Evolutionary conservation across 2,888 invertebrate species (phyloP).

Genomic region (Tigriopus californicus): DNA sequence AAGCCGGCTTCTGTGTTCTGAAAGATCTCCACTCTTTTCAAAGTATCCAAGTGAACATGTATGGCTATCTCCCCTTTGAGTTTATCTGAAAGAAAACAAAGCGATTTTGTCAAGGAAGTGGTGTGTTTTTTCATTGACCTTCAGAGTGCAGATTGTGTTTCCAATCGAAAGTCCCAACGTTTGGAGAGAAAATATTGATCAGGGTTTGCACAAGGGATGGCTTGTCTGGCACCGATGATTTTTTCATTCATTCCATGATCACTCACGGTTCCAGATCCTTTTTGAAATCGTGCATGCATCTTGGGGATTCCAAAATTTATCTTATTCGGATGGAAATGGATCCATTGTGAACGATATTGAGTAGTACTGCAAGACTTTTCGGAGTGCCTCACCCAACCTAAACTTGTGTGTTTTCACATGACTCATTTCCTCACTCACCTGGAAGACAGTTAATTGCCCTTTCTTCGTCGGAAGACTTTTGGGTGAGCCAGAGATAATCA

Average conservation of each 20-base stretch:
- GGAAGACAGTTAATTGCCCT: constrained; percentile 83
- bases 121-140: constrained; percentile 47
- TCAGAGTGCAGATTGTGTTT: too few relatives aligned
- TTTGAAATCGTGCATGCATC: too few relatives aligned
- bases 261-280: too few relatives aligned
- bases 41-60: constrained; percentile 93
- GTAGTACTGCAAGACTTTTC: not conserved
- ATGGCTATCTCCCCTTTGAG: constrained; percentile 97
- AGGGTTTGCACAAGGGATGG: too few relatives aligned
- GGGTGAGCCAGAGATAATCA: constrained; percentile 95
- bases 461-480: constrained; percentile 95
- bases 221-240: too few relatives aligned
- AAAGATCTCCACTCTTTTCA: constrained; percentile 94
- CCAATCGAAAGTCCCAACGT: too few relatives aligned
- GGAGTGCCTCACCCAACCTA: not conserved
- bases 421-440: constrained; percentile 26
- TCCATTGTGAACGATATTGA: not conserved
- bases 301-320: too few relatives aligned
- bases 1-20: constrained; percentile 98
- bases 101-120: not conserved
- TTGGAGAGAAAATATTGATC: too few relatives aligned
- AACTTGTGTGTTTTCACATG: not conserved
- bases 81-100: constrained; percentile 43
- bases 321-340: too few relatives aligned
- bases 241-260: too few relatives aligned